These are phyloP conservation scores for Chironomus tentans DNA, from an alignment of 2,888 invertebrate genomes.

Conservation along the genomic window DNA sequence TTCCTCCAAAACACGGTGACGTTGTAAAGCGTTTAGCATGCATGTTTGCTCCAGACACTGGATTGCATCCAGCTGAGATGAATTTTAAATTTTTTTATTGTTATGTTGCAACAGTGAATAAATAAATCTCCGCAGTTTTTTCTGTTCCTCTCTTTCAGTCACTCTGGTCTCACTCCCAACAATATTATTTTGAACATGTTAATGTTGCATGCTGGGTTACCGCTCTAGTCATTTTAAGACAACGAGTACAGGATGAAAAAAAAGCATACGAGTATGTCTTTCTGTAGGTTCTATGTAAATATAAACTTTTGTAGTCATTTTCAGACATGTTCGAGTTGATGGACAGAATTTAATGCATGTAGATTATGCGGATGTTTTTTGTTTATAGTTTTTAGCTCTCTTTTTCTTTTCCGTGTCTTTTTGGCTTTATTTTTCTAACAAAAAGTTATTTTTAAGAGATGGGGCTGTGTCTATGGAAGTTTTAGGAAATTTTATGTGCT, in stretches of 20 bases:
- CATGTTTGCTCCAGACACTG: neutral
- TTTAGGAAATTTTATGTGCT: no score
- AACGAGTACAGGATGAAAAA: neutral
- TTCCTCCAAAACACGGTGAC: neutral
- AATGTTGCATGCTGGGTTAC: constrained; percentile 1
- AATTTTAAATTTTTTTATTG: neutral
- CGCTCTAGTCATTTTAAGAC: neutral
- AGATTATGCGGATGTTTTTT: neutral
- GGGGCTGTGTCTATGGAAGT: no score
- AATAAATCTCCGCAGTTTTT: neutral
- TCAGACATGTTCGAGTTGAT: neutral
- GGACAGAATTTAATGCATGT: neutral
- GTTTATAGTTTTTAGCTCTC: neutral
- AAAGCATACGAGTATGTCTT: neutral
- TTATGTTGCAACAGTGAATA: constrained; percentile 8
- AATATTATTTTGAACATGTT: neutral
- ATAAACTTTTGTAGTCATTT: neutral
- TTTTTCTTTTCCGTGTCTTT: neutral
- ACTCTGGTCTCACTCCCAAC: no score
- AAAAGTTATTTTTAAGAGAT: no score
- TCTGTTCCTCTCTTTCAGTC: no score
- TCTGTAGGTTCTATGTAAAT: neutral
- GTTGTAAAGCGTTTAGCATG: neutral
- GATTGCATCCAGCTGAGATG: neutral
- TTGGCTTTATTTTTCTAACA: no score